Base-by-base conservation (phyloP, 2,797 vertebrate genomes). In the Enteromius unitaeniatus region DNA sequence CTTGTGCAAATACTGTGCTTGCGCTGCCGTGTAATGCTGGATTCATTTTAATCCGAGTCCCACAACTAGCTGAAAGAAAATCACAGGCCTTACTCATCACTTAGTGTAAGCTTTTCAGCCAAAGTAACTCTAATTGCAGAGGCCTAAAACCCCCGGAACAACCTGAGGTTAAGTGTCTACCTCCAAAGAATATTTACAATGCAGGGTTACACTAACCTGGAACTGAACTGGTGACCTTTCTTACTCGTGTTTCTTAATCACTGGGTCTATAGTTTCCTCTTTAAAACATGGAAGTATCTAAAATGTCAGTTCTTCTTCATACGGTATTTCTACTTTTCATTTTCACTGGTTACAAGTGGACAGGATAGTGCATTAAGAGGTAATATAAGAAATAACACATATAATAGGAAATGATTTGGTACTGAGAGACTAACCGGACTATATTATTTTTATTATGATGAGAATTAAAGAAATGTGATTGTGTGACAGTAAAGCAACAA, bases 151-250 rank as follows among this genome's bases (percentile, higher is more conserved):
- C 45, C 45, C 72, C 1, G 9, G 69, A 75, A 82, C 55, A 74
- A 51, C 42, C 58, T 31, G 42, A 51, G 80, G 80, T 74, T 62
- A 81, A 72, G 79, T 14, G 37, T 73, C 68, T 73, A 40, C 67
- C 55, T 64, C 19, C 67, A 60, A 65, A 21, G 21, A 82, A 74
- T 31, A 64, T 81, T 74, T 47, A 51, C 40, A 64, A 49, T 37
- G 42, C 19, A 62, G 14, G 62, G 78, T 53, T 74, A 19, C 53
- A 19, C 19, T 47, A 64, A 74, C 42, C 80, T 34, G 19, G 69
- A 8, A 31, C 17, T 82, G 69, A 82, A 62, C 69, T 8, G 8
- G 10, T 64, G 58, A 82, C 69, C 55, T 17, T 64, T 81, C 55
- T 58, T 26, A 31, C 51, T 45, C 6, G 4, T 60, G 64, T 70